A percentile compares a stretch with the other conserved stretches of the same genome.
phyloP scores from a whole-genome alignment of 2,888 invertebrate genomes.

The Pediacus dermestoides region DNA sequence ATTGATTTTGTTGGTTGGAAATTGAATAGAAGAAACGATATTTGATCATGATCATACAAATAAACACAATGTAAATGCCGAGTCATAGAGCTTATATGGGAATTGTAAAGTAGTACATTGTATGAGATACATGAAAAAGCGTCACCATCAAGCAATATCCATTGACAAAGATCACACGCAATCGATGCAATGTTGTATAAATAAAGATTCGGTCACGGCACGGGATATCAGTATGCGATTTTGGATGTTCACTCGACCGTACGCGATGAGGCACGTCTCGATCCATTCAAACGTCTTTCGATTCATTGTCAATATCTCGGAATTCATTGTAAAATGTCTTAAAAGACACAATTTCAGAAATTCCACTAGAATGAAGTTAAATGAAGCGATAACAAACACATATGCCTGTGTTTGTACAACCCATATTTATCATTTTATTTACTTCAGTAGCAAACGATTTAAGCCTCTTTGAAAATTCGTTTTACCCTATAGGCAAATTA shows the following conservation, averaged over 20 bases:
- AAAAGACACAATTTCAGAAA: constrained; percentile 23
- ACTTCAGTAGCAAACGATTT: too few species aligned
- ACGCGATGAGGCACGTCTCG: constrained; percentile 22
- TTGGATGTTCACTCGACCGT: constrained; percentile 20
- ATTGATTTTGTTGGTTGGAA: too few species aligned
- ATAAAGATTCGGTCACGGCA: constrained; percentile 20
- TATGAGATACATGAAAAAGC: constrained; percentile 26
- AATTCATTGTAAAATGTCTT: constrained; percentile 25
- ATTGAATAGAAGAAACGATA: too few species aligned
- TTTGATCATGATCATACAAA: too few species aligned
- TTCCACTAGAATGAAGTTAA: constrained; percentile 27
- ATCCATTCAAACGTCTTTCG: constrained; percentile 24
- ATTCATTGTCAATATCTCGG: constrained; percentile 19
- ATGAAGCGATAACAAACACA: constrained; percentile 26
- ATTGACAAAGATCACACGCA: constrained; percentile 26
- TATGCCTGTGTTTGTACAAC: constrained; percentile 16
- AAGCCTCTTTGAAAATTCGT: too few species aligned
- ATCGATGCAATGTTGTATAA: constrained; percentile 28
- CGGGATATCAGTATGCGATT: constrained; percentile 16
- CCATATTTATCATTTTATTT: constrained; percentile 29
- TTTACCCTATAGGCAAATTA: too few species aligned
- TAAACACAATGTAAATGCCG: too few species aligned
- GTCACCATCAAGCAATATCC: constrained; percentile 28
- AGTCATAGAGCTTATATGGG: too few species aligned
- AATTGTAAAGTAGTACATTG: too few species aligned